Evolutionary conservation across 2,113 vertebrate species (phyloP).

Genomic region (Trachemys scripta): DNA sequence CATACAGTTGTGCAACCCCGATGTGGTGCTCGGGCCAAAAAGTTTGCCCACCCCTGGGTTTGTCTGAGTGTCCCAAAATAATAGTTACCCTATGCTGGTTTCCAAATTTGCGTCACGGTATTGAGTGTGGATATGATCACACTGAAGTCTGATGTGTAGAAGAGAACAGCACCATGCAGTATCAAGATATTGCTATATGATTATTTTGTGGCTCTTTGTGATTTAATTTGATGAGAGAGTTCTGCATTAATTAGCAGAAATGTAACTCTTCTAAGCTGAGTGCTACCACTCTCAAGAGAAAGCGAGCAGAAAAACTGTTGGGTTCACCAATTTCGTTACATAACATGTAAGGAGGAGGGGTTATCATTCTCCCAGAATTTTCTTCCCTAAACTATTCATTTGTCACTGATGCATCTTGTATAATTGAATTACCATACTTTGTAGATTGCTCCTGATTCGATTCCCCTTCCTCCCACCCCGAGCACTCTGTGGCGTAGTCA

Average conservation of each 20-base stretch:
- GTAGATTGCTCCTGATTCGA: not conserved
- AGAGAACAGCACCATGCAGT: not conserved
- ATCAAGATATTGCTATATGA: not conserved
- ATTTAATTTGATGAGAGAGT: not conserved
- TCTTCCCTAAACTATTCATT: not conserved
- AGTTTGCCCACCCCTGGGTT: too few species aligned
- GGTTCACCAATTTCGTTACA: not conserved
- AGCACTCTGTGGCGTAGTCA: not conserved
- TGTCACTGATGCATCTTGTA: not conserved
- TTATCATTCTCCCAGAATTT: not conserved
- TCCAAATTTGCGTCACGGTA: not conserved
- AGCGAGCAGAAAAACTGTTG: not conserved
- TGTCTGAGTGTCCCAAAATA: accelerated
- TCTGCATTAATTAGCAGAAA: not conserved
- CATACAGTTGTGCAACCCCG: too few species aligned
- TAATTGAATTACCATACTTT: not conserved
- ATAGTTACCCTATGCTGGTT: not conserved
- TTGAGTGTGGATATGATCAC: not conserved
- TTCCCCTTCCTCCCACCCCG: not conserved
- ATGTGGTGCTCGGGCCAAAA: too few species aligned
- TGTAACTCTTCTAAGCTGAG: not conserved
- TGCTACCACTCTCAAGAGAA: not conserved
- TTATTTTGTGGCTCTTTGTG: not conserved
- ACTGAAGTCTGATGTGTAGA: not conserved
- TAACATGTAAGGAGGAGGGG: not conserved